Evolutionary conservation across 2,113 vertebrate genomes (phyloP).

Genomic region (Hemiscyllium ocellatum): DNA sequence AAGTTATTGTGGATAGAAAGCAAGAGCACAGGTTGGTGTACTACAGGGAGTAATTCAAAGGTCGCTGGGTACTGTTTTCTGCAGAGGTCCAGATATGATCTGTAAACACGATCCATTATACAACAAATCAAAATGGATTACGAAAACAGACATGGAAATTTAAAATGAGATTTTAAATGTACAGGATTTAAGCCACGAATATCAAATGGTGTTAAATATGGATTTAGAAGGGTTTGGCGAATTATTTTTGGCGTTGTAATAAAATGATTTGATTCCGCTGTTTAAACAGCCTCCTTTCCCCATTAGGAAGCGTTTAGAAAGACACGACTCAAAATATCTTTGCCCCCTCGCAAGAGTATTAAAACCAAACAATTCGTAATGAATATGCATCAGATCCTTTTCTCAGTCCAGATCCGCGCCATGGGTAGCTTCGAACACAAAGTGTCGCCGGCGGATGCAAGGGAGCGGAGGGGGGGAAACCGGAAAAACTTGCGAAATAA

Average conservation of each 20-base stretch:
- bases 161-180: not conserved
- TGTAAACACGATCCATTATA: not conserved
- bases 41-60: not conserved
- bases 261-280: not conserved
- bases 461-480: not conserved
- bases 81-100: not conserved
- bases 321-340: not conserved
- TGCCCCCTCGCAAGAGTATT: not conserved
- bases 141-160: not conserved
- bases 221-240: not conserved
- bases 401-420: not conserved
- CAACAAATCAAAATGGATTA: not conserved
- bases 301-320: not conserved
- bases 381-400: not conserved
- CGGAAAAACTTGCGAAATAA: not conserved
- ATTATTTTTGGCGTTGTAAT: not conserved
- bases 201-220: not conserved
- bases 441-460: not conserved
- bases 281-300: not conserved
- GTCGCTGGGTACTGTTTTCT: conserved; percentile 3
- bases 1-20: not conserved
- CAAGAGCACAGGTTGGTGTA: not conserved
- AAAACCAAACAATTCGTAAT: conserved; percentile 2
- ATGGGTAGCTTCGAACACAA: conserved; percentile 17
- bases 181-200: not conserved